Percentiles rank a stretch among this genome's conserved stretches.
These are phyloP conservation scores for Dipodomys spectabilis DNA, from an alignment of 2,113 vertebrate species.

Conservation along the genomic window DNA sequence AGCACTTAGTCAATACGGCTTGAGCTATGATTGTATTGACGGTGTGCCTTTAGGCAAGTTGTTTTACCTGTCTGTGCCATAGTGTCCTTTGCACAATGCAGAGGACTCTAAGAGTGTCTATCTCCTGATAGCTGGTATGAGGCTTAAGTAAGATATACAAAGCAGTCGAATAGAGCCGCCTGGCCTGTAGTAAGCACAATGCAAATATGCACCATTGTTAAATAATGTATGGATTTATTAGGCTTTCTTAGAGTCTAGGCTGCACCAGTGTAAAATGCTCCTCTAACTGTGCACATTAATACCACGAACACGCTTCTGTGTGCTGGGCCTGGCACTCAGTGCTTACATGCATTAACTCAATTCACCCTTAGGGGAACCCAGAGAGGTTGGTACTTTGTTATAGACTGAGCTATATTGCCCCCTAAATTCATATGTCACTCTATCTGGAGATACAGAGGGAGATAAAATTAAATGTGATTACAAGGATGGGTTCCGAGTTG, in stretches of 20 bases:
- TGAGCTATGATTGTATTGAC: background rate
- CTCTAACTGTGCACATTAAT: fast-evolving
- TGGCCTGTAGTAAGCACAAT: background rate
- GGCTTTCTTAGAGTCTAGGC: background rate
- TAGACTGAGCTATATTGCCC: background rate
- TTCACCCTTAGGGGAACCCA: background rate
- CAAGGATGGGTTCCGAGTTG: too few relatives aligned
- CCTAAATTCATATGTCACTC: background rate
- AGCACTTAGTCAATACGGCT: background rate
- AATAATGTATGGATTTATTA: background rate
- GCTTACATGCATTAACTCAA: background rate
- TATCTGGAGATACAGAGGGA: background rate
- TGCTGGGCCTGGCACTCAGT: fast-evolving
- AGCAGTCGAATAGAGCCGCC: background rate
- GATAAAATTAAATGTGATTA: background rate
- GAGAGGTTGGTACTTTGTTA: too few relatives aligned
- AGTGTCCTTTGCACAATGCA: background rate
- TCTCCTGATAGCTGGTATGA: background rate
- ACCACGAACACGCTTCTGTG: fast-evolving
- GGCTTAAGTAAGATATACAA: background rate
- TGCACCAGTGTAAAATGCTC: background rate
- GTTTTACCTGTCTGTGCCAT: background rate
- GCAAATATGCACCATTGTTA: background rate
- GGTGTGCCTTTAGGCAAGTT: background rate
- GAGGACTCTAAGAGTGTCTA: background rate